A percentile compares a stretch with the other conserved stretches of the same genome.
Evolutionary conservation across 1,140 invertebrate genomes (phyloP).

Genomic region (Cataglyphis hispanica): DNA sequence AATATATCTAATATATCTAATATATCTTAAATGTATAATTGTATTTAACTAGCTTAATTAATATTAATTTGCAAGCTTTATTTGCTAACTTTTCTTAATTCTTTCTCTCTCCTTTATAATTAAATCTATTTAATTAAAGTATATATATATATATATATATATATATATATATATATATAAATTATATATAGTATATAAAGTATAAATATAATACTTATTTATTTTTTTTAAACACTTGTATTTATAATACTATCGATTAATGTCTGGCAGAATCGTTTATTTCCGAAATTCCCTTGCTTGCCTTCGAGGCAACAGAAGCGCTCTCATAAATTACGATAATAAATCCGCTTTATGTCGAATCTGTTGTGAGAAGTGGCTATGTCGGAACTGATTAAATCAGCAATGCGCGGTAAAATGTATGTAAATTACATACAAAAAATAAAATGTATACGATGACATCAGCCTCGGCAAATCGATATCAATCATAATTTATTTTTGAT

Average conservation of each 20-base stretch:
- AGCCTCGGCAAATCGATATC: neutral
- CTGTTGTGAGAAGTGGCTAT: neutral
- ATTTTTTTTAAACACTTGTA: neutral
- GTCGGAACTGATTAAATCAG: neutral
- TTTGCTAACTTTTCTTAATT: neutral
- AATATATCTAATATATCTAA: neutral
- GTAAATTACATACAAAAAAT: neutral
- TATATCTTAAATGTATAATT: neutral
- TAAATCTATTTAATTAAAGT: neutral
- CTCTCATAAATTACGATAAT: conserved; percentile 33
- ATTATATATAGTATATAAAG: too few species aligned
- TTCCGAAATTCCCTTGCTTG: neutral
- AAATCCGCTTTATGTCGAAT: neutral
- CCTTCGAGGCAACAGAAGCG: neutral
- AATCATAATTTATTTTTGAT: neutral
- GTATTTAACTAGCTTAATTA: neutral
- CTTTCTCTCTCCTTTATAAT: neutral
- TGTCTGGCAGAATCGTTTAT: neutral
- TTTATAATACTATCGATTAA: neutral
- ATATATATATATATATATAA: too few species aligned
- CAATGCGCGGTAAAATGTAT: conserved; percentile 8
- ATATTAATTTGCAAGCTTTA: neutral
- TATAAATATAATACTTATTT: neutral
- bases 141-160: too few species aligned
- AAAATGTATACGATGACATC: too few species aligned